Base-by-base conservation (phyloP, 2,888 invertebrate genomes). In the Dascillus cervinus region DNA sequence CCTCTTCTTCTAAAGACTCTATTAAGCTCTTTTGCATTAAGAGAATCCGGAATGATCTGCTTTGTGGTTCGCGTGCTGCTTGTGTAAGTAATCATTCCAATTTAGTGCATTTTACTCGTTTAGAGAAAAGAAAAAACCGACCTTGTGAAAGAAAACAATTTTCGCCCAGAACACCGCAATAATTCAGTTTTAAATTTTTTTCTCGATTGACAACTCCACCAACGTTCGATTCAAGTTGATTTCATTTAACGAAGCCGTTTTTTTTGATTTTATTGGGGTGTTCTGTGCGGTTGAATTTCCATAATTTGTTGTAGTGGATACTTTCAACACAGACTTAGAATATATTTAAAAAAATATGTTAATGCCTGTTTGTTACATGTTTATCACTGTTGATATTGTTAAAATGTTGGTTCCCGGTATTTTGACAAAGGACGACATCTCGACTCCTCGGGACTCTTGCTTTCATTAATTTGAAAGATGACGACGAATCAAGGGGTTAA, bases 321-420 rank as follows among this genome's bases (percentile, higher is more conserved):
- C n/a, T 36, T 39, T 36, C 36, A 33, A 40, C 32, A 29, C 41
- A 41, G 39, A 41, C 41, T 44, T 41, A 41, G 39, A 30, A 44
- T 42, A 43, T 41, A 42, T 46, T 47, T 46, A 45, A 45, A n/a
- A n/a, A n/a, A 48, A 53, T 55, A 54, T 46, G 58, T 60, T 60
- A 59, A 52, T 52, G 57, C 56, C 55, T 56, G 55, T 60, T 55
- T 60, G 60, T 60, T 62, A 60, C 50, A 60, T 55, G 46, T 60
- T 60, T 60, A 62, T 60, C 53, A 54, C 53, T 62, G 62, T 62
- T 62, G 54, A 52, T 51, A 53, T 56, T 56, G 53, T 56, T 60
- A 48, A 54, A 54, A 53, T 54, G 54, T 53, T 55, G 39, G n/a
- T 4, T 9, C 11, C 5, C 4, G 4, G 9, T 4, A 22, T 22